Evolutionary conservation across 53 echinoderm and acorn worm species (phyloP).

Genomic region (Echinarachnius parma): DNA sequence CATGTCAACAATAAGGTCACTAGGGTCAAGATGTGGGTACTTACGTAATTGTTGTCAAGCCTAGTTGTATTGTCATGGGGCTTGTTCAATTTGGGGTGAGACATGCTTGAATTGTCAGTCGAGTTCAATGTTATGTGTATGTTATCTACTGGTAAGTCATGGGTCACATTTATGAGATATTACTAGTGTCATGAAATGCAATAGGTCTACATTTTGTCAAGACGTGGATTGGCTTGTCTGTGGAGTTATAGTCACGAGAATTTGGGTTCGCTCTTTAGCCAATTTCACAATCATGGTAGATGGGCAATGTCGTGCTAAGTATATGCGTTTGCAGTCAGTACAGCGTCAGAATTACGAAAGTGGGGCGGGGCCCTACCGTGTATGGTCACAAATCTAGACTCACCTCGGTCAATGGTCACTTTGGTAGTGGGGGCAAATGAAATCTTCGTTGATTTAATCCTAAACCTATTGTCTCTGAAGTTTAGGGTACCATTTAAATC

Average conservation of each 20-base stretch:
- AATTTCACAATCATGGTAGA: slow-evolving; percentile 15
- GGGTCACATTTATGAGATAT: not conserved
- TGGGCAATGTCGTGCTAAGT: slow-evolving; percentile 12
- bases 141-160: not conserved
- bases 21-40: slow-evolving; percentile 19
- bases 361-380: slow-evolving; percentile 13
- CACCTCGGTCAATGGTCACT: slow-evolving; percentile 1
- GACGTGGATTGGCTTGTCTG: slow-evolving; percentile 9
- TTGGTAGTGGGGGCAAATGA: slow-evolving; percentile 13
- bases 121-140: not conserved
- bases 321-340: slow-evolving; percentile 1
- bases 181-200: not conserved
- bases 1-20: too few species aligned
- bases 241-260: not conserved
- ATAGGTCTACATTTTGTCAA: slow-evolving; percentile 15
- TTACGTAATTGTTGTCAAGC: slow-evolving; percentile 2
- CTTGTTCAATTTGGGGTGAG: not conserved
- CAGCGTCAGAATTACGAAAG: slow-evolving; percentile 15
- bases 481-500: slow-evolving; percentile 28
- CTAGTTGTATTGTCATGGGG: slow-evolving; percentile 9
- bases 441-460: slow-evolving; percentile 5
- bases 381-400: slow-evolving; percentile 5
- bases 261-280: not conserved
- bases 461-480: slow-evolving; percentile 18
- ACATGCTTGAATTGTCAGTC: not conserved